Percentiles rank a stretch among this genome's conserved stretches.
Conservation (phyloP, 2,797 vertebrate species). For the Coluber constrictor region DNA sequence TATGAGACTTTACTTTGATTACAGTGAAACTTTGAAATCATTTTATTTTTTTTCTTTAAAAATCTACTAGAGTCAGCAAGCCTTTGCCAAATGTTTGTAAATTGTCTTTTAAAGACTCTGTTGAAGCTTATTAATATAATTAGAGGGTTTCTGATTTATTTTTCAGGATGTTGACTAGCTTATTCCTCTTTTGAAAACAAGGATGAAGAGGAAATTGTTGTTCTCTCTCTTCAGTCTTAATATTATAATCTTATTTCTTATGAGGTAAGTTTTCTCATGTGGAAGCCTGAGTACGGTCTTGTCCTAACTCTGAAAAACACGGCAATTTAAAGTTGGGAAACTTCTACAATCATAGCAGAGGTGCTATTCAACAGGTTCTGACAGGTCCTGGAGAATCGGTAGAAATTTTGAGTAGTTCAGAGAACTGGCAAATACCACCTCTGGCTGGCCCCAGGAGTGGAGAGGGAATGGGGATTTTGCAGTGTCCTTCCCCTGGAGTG, state of each 20-base stretch:
- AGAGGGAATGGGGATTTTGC: no score
- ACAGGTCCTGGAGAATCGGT: no score
- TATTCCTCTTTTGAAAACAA: background rate
- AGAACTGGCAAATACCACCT: no score
- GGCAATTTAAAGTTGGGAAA: background rate
- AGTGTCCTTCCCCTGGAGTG: no score
- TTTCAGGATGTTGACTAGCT: background rate
- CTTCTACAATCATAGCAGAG: background rate
- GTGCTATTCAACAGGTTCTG: no score
- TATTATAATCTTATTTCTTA: background rate
- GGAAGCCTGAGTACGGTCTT: background rate
- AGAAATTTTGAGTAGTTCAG: no score
- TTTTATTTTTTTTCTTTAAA: background rate
- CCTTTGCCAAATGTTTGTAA: background rate
- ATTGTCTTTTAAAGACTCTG: background rate
- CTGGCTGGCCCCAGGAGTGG: no score
- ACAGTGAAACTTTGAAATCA: fast-evolving
- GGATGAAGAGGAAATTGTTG: background rate
- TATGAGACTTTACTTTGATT: background rate
- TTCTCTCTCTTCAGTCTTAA: background rate
- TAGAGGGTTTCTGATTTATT: background rate
- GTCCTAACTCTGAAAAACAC: background rate
- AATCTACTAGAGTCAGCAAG: background rate
- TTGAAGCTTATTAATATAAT: background rate
- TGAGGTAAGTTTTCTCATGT: background rate